phyloP scores from a whole-genome alignment of 2,888 invertebrate genomes.

The Taenaris catops region DNA sequence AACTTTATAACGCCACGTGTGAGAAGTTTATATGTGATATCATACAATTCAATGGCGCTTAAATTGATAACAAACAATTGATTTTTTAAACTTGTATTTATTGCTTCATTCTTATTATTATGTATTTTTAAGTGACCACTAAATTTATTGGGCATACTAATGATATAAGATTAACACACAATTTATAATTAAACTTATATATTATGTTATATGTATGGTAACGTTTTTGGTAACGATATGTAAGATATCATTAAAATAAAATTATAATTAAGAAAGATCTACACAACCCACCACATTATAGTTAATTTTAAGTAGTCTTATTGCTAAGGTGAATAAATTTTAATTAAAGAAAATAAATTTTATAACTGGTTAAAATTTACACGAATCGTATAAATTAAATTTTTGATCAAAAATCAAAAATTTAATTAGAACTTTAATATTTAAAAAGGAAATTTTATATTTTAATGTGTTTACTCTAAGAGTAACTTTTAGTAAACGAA shows the following conservation, averaged over 20 bases:
- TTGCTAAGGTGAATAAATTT: too few relatives aligned
- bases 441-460: too few relatives aligned
- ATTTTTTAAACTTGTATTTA: slow-evolving; percentile 31
- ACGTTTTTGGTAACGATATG: slow-evolving; percentile 24
- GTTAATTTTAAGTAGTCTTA: too few relatives aligned
- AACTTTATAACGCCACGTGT: slow-evolving; percentile 44
- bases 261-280: too few relatives aligned
- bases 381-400: too few relatives aligned
- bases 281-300: too few relatives aligned
- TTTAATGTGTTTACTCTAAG: too few relatives aligned
- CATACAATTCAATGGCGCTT: slow-evolving; percentile 65
- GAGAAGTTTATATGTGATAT: slow-evolving; percentile 70
- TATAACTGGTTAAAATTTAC: too few relatives aligned
- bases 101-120: slow-evolving; percentile 45
- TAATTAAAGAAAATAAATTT: too few relatives aligned
- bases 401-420: too few relatives aligned
- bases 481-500: too few relatives aligned
- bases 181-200: slow-evolving; percentile 12
- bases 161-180: slow-evolving; percentile 53
- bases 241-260: slow-evolving; percentile 15
- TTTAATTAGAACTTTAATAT: too few relatives aligned
- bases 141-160: slow-evolving; percentile 79
- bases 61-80: slow-evolving; percentile 56
- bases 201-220: slow-evolving; percentile 17
- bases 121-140: slow-evolving; percentile 58